Evolutionary conservation across 2,888 invertebrate genomes (phyloP).

Genomic region (Poecilobothrus nobilitatus): DNA sequence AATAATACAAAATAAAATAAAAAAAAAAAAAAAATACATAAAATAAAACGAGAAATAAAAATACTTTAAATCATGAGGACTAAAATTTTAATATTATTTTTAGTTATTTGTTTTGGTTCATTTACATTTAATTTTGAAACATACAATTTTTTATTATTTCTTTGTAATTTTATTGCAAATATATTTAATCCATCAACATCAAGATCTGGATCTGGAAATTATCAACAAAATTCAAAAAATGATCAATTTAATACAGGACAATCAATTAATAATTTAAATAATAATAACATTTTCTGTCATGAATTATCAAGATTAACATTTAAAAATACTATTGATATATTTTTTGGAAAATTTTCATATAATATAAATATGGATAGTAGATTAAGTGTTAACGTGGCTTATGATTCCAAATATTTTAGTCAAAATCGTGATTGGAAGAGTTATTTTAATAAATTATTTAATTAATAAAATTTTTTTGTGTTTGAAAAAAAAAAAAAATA

Average conservation of each 20-base stretch:
- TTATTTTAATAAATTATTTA: background rate
- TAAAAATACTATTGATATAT: background rate
- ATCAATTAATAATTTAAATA: background rate
- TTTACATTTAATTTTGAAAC: slow-evolving; percentile 1
- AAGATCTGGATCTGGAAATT: background rate
- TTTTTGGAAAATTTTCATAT: background rate
- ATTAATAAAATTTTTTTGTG: background rate
- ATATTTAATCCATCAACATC: background rate
- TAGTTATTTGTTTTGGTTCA: background rate
- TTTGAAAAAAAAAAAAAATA: background rate
- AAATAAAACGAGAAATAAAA: background rate
- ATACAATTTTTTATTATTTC: background rate
- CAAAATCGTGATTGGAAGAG: background rate
- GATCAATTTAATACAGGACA: background rate
- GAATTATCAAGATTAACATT: background rate
- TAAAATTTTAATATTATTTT: background rate
- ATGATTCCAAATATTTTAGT: background rate
- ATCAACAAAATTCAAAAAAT: background rate
- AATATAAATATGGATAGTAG: background rate
- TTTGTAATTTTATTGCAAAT: background rate
- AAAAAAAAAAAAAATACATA: background rate
- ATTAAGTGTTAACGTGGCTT: background rate
- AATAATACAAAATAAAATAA: background rate
- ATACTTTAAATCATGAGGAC: background rate
- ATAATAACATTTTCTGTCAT: background rate